Conservation (phyloP, 1,140 invertebrate species). For the Cecropterus lyciades region DNA sequence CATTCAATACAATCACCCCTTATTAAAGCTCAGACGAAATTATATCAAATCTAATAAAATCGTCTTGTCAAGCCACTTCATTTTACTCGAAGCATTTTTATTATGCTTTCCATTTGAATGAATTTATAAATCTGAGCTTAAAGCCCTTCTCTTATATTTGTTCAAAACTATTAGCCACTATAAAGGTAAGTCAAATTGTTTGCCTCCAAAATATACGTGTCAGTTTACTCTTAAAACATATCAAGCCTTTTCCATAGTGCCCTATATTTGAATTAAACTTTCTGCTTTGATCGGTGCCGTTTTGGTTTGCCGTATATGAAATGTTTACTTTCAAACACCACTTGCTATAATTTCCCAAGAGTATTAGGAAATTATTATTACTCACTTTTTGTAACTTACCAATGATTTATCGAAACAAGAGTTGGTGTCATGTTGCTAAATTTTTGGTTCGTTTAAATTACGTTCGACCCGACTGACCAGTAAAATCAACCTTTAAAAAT, state of each 20-base stretch:
- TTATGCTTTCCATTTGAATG: not conserved
- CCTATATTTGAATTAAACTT: conserved; percentile 11
- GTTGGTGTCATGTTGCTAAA: not conserved
- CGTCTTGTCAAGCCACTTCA: conserved; percentile 6
- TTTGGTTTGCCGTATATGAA: no score
- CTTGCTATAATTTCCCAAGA: not conserved
- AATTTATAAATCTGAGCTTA: not conserved
- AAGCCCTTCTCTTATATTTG: not conserved
- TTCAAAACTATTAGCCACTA: not conserved
- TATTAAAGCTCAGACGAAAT: conserved; percentile 24
- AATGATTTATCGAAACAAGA: not conserved
- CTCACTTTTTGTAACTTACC: not conserved
- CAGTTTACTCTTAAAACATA: not conserved
- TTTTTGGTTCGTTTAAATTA: conserved; percentile 4
- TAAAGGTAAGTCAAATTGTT: not conserved
- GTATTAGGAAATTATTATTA: not conserved
- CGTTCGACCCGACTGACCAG: conserved; percentile 2
- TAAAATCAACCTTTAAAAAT: conserved; percentile 1
- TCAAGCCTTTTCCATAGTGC: not conserved
- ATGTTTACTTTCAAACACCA: no score
- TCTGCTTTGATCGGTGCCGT: not conserved
- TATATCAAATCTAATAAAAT: conserved; percentile 13
- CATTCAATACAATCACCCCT: conserved; percentile 21
- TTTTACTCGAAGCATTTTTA: not conserved
- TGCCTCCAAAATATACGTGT: not conserved